Conservation (phyloP, 2,888 invertebrate genomes). For the Meganola albula region DNA sequence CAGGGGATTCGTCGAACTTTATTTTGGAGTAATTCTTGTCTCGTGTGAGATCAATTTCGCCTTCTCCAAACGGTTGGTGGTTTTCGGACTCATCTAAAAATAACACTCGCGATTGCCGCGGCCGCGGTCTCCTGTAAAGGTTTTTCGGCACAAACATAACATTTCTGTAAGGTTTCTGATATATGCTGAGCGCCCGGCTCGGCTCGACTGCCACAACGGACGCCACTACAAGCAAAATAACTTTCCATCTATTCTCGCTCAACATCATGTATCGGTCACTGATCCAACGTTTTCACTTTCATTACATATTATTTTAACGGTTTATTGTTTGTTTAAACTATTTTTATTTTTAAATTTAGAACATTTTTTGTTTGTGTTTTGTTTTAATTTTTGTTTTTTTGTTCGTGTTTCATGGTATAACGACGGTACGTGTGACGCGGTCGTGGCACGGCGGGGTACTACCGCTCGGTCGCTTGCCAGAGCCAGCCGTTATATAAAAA, state of each 20-base stretch:
- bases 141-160: slow-evolving; percentile 63
- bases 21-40: slow-evolving; percentile 55
- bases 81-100: slow-evolving; percentile 64
- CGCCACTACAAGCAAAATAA: slow-evolving; percentile 58
- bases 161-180: slow-evolving; percentile 50
- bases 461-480: slow-evolving; percentile 13
- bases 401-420: slow-evolving; percentile 33
- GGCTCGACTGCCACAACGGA: slow-evolving; percentile 57
- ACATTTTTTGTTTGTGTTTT: slow-evolving; percentile 34
- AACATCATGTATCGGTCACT: slow-evolving; percentile 71
- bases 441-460: slow-evolving; percentile 29
- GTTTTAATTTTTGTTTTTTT: slow-evolving; percentile 24
- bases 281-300: slow-evolving; percentile 66
- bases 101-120: slow-evolving; percentile 47
- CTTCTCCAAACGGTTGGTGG: slow-evolving; percentile 51
- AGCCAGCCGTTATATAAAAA: slow-evolving; percentile 40
- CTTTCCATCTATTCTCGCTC: slow-evolving; percentile 71
- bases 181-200: slow-evolving; percentile 61
- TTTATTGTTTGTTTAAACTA: background rate
- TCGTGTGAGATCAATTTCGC: slow-evolving; percentile 64
- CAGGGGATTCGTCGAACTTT: slow-evolving; percentile 68
- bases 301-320: slow-evolving; percentile 41
- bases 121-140: slow-evolving; percentile 37
- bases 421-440: slow-evolving; percentile 28
- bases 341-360: slow-evolving; percentile 28